A percentile compares a stretch with the other conserved stretches of the same genome.
These are phyloP conservation scores for Bos javanicus DNA, from an alignment of 2,113 vertebrate genomes.

Conservation along the genomic window DNA sequence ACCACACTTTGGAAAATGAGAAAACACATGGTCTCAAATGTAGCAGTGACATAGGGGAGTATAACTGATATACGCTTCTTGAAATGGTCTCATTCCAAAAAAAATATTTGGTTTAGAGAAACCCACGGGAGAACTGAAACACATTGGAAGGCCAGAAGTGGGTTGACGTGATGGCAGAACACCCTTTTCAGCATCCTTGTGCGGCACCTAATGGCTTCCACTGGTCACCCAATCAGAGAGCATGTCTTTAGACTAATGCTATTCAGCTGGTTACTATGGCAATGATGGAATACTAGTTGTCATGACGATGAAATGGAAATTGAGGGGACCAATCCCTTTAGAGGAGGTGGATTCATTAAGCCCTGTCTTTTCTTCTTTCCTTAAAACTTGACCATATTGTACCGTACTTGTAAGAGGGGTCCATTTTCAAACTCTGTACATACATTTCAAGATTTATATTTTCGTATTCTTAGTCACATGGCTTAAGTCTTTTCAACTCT, in stretches of 20 bases:
- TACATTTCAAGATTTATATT: background rate
- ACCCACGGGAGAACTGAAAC: background rate
- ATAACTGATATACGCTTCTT: background rate
- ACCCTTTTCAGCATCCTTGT: background rate
- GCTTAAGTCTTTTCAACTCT: conserved; percentile 35
- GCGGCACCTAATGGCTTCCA: background rate
- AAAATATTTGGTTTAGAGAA: background rate
- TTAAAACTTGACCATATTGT: conserved; percentile 28
- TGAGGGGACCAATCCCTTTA: conserved; percentile 55
- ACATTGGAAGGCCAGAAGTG: background rate
- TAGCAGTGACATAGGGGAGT: background rate
- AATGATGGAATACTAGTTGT: conserved; percentile 76
- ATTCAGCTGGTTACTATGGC: conserved; percentile 79
- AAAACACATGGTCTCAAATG: background rate
- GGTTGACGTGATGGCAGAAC: conserved; percentile 22
- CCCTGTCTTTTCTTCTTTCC: conserved; percentile 12
- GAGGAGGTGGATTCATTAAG: conserved; percentile 57
- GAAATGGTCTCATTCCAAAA: background rate
- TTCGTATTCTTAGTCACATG: background rate
- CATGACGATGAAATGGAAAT: conserved; percentile 77
- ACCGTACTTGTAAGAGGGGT: background rate
- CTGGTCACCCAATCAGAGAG: conserved; percentile 52
- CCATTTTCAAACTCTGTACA: background rate
- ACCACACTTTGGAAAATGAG: background rate
- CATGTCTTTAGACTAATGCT: conserved; percentile 66